A percentile compares a stretch with the other conserved stretches of the same genome.
These are phyloP conservation scores for Montipora foliosa DNA, from an alignment of 64 coral and sea anemone genomes.

Conservation along the genomic window DNA sequence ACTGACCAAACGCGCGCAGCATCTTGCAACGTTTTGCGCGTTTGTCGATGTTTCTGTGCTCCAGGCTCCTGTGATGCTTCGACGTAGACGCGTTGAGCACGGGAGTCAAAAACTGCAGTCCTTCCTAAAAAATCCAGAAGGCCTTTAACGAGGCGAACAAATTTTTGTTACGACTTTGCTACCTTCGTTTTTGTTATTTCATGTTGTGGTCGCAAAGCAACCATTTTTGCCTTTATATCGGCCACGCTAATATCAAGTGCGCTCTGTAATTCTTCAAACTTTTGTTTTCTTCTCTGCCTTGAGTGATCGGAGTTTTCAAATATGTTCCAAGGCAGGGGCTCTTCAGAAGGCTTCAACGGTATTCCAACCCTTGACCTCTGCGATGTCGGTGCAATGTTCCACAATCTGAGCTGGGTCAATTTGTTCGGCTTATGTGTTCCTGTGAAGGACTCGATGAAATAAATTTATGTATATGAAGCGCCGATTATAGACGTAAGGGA, in stretches of 20 bases:
- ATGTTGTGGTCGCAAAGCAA: constrained; percentile 39
- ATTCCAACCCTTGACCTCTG: too few species aligned
- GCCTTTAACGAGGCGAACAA: constrained; percentile 28
- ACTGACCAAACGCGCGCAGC: too few species aligned
- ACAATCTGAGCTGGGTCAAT: too few species aligned
- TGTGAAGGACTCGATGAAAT: too few species aligned
- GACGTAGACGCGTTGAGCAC: neutral
- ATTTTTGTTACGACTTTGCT: constrained; percentile 44
- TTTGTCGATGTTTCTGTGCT: too few species aligned
- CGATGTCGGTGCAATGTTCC: too few species aligned
- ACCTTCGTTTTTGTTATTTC: constrained; percentile 51
- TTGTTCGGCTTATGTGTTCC: too few species aligned
- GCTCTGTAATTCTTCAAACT: neutral
- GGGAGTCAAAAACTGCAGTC: constrained; percentile 37
- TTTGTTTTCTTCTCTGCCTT: neutral
- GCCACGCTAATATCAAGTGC: neutral
- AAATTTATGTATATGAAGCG: too few species aligned
- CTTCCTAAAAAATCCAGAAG: constrained; percentile 42
- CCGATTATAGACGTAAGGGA: too few species aligned
- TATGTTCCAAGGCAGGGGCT: neutral
- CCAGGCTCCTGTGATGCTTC: too few species aligned
- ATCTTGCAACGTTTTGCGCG: too few species aligned
- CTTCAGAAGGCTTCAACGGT: too few species aligned
- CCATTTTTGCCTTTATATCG: constrained; percentile 63
- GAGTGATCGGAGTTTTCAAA: constrained; percentile 4